phyloP scores from a whole-genome alignment of 2,888 invertebrate species.

The Ptychoptera albimana region DNA sequence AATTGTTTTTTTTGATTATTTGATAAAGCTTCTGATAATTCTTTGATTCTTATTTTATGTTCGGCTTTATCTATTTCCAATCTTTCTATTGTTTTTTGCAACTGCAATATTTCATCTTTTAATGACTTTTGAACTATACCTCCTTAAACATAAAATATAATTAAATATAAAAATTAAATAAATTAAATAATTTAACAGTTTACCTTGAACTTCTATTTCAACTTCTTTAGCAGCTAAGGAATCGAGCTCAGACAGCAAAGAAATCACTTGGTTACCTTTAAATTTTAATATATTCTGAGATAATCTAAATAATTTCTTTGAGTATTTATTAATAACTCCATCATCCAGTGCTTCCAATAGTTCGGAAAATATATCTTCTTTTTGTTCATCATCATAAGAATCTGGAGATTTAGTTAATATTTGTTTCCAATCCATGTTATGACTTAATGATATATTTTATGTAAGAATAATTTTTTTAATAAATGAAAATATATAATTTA shows the following conservation, averaged over 20 bases:
- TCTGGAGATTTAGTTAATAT: neutral
- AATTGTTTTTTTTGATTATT: slow-evolving; percentile 21
- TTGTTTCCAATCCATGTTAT: slow-evolving; percentile 3
- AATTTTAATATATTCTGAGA: slow-evolving; percentile 22
- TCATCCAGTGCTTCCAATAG: slow-evolving; percentile 20
- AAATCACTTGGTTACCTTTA: slow-evolving; percentile 20
- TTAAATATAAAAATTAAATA: neutral
- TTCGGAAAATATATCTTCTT: slow-evolving; percentile 23
- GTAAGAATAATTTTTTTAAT: too few relatives aligned
- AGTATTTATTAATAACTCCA: slow-evolving; percentile 23
- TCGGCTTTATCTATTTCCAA: slow-evolving; percentile 22
- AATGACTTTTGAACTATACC: slow-evolving; percentile 17
- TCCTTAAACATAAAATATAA: slow-evolving; percentile 8
- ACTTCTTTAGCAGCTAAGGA: slow-evolving; percentile 2
- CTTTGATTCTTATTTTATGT: slow-evolving; percentile 20
- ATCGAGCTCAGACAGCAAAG: slow-evolving; percentile 1
- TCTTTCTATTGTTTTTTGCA: slow-evolving; percentile 22
- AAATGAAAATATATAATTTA: too few relatives aligned
- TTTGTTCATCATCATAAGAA: slow-evolving; percentile 6
- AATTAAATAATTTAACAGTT: neutral
- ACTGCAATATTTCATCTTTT: slow-evolving; percentile 23
- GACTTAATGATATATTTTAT: too few relatives aligned
- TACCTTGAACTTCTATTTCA: slow-evolving; percentile 6
- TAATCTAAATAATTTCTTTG: slow-evolving; percentile 24
- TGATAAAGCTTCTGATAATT: slow-evolving; percentile 23